These are phyloP conservation scores for Onychorhynchus coronatus DNA, from an alignment of 2,113 vertebrate species.

Conservation along the genomic window DNA sequence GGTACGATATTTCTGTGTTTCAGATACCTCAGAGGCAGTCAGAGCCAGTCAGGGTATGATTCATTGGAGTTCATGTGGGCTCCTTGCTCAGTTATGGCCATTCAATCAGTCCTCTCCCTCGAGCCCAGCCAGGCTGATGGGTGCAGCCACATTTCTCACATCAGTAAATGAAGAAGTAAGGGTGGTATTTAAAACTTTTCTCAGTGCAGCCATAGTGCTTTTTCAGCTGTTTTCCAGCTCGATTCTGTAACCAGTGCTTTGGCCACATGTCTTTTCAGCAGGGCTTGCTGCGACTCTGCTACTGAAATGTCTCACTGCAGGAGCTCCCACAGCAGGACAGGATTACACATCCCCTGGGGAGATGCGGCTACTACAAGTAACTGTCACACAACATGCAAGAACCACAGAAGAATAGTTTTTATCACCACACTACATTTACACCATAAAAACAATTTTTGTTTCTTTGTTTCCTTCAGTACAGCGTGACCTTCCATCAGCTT, in stretches of 20 bases:
- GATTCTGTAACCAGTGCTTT: neutral
- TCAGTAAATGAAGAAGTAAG: neutral
- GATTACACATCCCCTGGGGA: neutral
- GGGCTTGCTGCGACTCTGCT: neutral
- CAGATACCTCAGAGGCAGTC: neutral
- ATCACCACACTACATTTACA: neutral
- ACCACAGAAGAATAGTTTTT: neutral
- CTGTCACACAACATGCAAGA: fast-evolving
- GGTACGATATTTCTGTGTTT: neutral
- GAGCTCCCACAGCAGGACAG: neutral
- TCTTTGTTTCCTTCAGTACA: neutral
- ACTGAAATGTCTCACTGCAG: neutral
- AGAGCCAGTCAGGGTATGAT: neutral
- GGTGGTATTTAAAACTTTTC: neutral
- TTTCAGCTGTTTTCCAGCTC: neutral
- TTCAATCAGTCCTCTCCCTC: fast-evolving
- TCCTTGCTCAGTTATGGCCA: neutral
- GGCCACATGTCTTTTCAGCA: fast-evolving
- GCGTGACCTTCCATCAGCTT: neutral
- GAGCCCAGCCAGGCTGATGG: fast-evolving
- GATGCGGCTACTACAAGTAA: neutral
- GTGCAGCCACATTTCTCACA: neutral
- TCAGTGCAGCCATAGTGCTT: neutral
- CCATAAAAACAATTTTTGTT: neutral
- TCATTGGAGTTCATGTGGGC: neutral